A percentile compares a stretch with the other conserved stretches of the same genome.
These are phyloP conservation scores for Neosilurus mollespiculum DNA, from an alignment of 2,797 vertebrate genomes.

Conservation along the genomic window DNA sequence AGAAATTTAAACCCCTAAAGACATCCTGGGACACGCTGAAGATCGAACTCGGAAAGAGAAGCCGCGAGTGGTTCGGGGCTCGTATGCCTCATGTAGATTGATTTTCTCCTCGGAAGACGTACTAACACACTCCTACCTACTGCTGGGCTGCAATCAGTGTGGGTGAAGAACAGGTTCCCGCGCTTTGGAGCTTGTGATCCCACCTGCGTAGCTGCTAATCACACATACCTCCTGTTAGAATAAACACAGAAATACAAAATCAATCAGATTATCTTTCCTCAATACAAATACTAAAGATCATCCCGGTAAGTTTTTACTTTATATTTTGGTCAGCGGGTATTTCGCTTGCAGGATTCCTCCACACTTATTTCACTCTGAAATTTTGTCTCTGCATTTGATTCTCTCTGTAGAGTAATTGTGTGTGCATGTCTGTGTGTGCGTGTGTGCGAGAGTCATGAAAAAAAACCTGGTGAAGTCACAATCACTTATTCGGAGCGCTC, in stretches of 20 bases:
- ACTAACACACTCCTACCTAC: slow-evolving; percentile 36
- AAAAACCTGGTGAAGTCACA: slow-evolving; percentile 12
- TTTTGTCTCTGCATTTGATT: neutral
- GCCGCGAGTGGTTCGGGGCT: neutral
- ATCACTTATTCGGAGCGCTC: slow-evolving; percentile 39
- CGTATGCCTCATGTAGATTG: neutral
- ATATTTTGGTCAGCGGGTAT: neutral
- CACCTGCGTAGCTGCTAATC: slow-evolving; percentile 43
- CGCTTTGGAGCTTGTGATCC: slow-evolving; percentile 48
- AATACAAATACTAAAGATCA: neutral
- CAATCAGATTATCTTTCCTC: too few species aligned
- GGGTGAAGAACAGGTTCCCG: slow-evolving; percentile 36
- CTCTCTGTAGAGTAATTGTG: neutral
- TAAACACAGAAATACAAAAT: slow-evolving; percentile 19
- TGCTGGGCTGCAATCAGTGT: slow-evolving; percentile 38
- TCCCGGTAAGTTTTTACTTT: neutral
- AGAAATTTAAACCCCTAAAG: too few species aligned
- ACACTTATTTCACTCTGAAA: neutral
- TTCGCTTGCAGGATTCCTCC: neutral
- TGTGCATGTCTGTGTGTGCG: neutral
- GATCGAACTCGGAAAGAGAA: neutral
- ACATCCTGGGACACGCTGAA: too few species aligned
- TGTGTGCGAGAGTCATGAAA: neutral
- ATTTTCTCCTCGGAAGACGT: neutral
- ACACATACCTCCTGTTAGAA: slow-evolving; percentile 53